Evolutionary conservation across 2,888 invertebrate species (phyloP), one percentile per base, ranked within the genome.

Genomic region (Acanthosepion lycidas): DNA sequence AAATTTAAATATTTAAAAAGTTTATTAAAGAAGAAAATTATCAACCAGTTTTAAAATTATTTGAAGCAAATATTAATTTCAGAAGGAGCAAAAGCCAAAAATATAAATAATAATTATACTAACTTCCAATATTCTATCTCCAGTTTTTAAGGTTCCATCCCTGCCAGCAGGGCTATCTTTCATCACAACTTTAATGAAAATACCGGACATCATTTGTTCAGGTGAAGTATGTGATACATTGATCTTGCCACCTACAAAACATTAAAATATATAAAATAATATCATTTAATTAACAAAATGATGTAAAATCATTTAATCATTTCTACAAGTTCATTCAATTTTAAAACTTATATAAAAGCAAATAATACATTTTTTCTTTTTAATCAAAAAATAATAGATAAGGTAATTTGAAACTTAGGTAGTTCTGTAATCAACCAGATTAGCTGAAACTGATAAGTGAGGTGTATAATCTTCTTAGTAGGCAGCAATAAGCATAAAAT

Each of bases 161-260:
- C 98, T 98, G 94, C 99, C 99, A 0, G 99, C 99, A 0, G 99
- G 99, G 97, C 99, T 99, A 95, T 99, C 98, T 0, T 99, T 98
- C 28, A 99, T 98, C 0, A 99, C 99, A 97, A 99, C 99, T 97
- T 99, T 99, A 97, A 99, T 99, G 97, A 99, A 99, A 97, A 99
- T 99, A 15, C 99, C 99, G 95, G 99, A 98, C 96, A 99, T 98
- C 94, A 98, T 98, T 95, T 98, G 98, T 94, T 98, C 98, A 94
- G 98, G 98, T 95, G 98, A 98, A 94, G 98, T 98, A 95, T 98
- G 98, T 96, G 98, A 98, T 96, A 98, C 98, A 97, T 99, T 97
- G 42, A 97, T 97, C 94, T 96, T 96, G 23, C 97, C 97, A 95
- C 97, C 97, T 97, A 95, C 28, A 93, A 49, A 53, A 49, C 23